Percentiles rank a stretch among this genome's conserved stretches.
phyloP scores from a whole-genome alignment of 2,113 vertebrate species.

The Orientallactaga bullata region DNA sequence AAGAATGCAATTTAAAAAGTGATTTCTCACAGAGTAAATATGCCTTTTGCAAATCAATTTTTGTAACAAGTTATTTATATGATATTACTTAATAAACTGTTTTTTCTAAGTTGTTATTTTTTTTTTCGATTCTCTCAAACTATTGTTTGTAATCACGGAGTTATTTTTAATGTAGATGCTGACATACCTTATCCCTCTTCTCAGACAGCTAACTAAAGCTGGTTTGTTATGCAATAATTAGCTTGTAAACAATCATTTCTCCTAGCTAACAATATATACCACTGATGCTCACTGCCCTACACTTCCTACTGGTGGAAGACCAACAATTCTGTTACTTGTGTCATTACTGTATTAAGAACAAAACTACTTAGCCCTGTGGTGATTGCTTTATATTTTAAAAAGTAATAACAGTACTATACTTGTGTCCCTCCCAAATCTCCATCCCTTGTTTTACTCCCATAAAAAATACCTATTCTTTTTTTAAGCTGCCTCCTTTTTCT shows the following conservation, averaged over 20 bases:
- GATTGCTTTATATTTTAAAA: conserved; percentile 64
- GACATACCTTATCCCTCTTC: conserved; percentile 61
- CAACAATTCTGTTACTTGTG: conserved; percentile 66
- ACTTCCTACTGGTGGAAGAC: not conserved
- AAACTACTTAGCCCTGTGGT: conserved; percentile 1
- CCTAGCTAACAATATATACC: not conserved
- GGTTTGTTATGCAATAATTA: conserved; percentile 51
- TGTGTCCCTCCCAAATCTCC: conserved; percentile 55
- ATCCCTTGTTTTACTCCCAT: conserved; percentile 38
- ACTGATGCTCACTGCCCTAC: not conserved
- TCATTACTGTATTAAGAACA: conserved; percentile 83
- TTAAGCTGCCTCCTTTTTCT: conserved; percentile 49
- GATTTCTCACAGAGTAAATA: conserved; percentile 90
- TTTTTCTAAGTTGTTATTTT: conserved; percentile 87
- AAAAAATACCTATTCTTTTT: conserved; percentile 51
- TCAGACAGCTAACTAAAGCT: conserved; percentile 12
- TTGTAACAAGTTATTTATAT: conserved; percentile 99
- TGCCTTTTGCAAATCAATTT: conserved; percentile 98
- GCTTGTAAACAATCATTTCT: conserved; percentile 56
- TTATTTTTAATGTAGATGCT: conserved; percentile 27
- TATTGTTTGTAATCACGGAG: conserved; percentile 53
- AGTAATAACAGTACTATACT: conserved; percentile 28
- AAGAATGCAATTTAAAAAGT: conserved; percentile 88
- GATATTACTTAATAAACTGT: conserved; percentile 93
- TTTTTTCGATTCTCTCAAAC: conserved; percentile 79